A percentile compares a stretch with the other conserved stretches of the same genome.
Conservation (phyloP, 2,797 vertebrate species). For the Lates japonicus region DNA sequence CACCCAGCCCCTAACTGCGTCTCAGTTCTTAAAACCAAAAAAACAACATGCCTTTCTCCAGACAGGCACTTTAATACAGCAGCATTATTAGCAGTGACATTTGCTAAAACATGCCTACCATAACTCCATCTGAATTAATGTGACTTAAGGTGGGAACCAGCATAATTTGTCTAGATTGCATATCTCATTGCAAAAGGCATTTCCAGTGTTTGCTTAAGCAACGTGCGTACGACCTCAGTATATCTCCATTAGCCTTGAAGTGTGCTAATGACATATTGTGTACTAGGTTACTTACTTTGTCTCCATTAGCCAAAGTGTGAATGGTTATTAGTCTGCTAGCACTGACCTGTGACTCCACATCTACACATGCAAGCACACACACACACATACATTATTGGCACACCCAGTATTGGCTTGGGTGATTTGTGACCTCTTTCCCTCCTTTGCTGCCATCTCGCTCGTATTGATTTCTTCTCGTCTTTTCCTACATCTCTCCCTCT, state of each 20-base stretch:
- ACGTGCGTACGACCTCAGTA: constrained; percentile 46
- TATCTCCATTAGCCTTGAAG: constrained; percentile 78
- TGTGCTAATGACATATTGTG: constrained; percentile 73
- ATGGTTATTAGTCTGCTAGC: constrained; percentile 77
- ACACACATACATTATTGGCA: constrained; percentile 52
- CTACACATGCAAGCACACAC: constrained; percentile 33
- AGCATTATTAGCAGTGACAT: constrained; percentile 32
- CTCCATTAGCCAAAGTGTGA: constrained; percentile 81
- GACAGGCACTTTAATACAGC: not conserved
- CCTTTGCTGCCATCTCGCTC: constrained; percentile 78
- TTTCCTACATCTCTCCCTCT: constrained; percentile 57
- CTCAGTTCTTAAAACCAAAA: not conserved
- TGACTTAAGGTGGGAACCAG: constrained; percentile 40
- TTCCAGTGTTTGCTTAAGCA: constrained; percentile 57
- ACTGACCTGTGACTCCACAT: constrained; percentile 73
- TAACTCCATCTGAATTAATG: constrained; percentile 33
- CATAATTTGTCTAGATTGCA: constrained; percentile 44
- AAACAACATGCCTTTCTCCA: not conserved
- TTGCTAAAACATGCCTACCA: constrained; percentile 38
- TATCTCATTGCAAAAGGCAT: constrained; percentile 56
- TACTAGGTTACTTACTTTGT: constrained; percentile 79
- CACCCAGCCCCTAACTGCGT: not conserved
- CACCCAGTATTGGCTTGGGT: constrained; percentile 71
- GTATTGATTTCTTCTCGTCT: constrained; percentile 80
- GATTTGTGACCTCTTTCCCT: constrained; percentile 84